These are phyloP conservation scores for Diplosoma virens DNA, from an alignment of 23 tunicate genomes.

Conservation along the genomic window DNA sequence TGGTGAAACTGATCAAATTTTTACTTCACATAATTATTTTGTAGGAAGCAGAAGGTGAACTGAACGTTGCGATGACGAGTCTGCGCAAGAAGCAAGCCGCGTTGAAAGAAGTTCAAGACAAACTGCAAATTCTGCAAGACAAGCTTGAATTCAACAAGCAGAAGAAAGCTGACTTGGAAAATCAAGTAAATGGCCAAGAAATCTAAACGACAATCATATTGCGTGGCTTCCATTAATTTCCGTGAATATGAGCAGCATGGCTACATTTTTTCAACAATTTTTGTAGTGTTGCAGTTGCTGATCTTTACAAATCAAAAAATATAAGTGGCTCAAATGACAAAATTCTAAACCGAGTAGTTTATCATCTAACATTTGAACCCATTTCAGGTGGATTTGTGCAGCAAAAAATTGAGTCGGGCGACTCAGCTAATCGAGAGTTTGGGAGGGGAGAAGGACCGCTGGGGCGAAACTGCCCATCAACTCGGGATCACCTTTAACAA, in stretches of 20 bases:
- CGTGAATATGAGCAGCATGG: neutral
- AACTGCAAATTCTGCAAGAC: conserved; percentile 70
- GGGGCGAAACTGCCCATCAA: conserved; percentile 85
- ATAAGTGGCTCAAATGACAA: neutral
- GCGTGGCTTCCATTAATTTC: neutral
- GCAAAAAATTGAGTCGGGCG: conserved; percentile 86
- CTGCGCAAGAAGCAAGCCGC: conserved; percentile 86
- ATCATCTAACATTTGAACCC: neutral
- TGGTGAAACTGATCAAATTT: too few species aligned
- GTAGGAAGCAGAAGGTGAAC: conserved; percentile 87
- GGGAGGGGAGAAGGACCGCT: conserved; percentile 98
- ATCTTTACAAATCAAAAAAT: neutral
- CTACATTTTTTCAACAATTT: neutral
- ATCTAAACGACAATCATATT: too few species aligned
- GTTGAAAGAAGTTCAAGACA: conserved; percentile 94
- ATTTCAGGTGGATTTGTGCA: conserved; percentile 83
- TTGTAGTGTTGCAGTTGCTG: neutral
- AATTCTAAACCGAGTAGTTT: neutral
- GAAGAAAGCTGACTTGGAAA: conserved; percentile 90
- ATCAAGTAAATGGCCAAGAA: too few species aligned
- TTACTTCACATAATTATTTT: too few species aligned
- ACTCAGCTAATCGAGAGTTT: conserved; percentile 90
- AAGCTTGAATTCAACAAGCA: conserved; percentile 81
- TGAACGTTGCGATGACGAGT: conserved; percentile 75
- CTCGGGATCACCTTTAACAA: conserved; percentile 83